phyloP scores from a whole-genome alignment of 53 echinoderm and acorn worm genomes.

The Echinometra lucunter region DNA sequence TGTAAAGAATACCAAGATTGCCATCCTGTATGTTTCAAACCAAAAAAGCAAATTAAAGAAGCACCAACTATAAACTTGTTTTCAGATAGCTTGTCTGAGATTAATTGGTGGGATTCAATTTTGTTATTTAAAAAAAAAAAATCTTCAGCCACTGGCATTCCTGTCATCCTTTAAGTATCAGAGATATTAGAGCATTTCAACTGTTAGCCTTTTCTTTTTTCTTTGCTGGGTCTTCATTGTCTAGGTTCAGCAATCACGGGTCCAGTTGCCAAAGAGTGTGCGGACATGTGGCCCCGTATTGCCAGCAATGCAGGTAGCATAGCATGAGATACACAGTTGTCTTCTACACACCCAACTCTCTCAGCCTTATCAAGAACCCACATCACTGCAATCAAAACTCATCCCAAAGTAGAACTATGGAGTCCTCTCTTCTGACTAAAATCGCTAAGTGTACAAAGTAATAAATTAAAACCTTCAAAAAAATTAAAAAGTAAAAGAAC shows the following conservation, averaged over 20 bases:
- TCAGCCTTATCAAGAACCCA: background rate
- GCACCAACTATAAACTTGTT: no score
- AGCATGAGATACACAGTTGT: slow-evolving; percentile 68
- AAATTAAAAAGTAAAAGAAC: background rate
- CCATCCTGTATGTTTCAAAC: no score
- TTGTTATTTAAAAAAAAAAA: no score
- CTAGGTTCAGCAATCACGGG: slow-evolving; percentile 99
- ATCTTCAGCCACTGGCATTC: background rate
- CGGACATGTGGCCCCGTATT: slow-evolving; percentile 98
- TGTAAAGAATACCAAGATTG: no score
- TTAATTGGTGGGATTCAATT: no score
- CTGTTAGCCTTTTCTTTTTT: background rate
- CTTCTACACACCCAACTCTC: background rate
- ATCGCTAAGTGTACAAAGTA: slow-evolving; percentile 55
- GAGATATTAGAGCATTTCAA: background rate
- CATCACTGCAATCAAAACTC: background rate
- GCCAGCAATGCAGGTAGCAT: slow-evolving; percentile 97
- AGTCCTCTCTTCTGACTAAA: slow-evolving; percentile 66
- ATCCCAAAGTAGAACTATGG: slow-evolving; percentile 33
- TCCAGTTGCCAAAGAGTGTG: slow-evolving; percentile 98
- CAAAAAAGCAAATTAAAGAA: no score
- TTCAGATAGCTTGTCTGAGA: no score
- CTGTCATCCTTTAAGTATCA: background rate
- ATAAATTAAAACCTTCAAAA: slow-evolving; percentile 46
- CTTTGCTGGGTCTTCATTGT: background rate